These are phyloP conservation scores for Eilema depressum DNA, from an alignment of 2,888 invertebrate species.

Conservation along the genomic window DNA sequence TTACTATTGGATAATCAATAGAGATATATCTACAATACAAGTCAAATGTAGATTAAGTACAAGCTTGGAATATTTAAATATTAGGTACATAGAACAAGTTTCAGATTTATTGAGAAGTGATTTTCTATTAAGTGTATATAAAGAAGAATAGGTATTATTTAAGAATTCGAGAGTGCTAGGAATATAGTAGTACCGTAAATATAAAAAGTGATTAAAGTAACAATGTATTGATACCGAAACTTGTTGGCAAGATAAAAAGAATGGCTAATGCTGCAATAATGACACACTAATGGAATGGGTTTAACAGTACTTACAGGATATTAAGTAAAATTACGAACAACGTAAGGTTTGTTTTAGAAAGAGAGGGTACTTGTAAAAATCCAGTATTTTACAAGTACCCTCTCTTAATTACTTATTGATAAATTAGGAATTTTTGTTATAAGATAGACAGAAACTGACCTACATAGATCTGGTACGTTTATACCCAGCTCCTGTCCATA, in stretches of 20 bases:
- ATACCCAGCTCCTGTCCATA: neutral
- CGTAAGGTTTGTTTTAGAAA: neutral
- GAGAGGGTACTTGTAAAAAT: neutral
- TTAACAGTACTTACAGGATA: neutral
- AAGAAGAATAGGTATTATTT: conserved; percentile 4
- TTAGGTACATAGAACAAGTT: neutral
- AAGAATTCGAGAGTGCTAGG: neutral
- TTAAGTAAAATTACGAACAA: neutral
- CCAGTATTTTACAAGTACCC: too few species aligned
- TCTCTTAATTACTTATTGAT: neutral
- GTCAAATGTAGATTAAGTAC: neutral
- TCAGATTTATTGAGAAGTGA: conserved; percentile 3
- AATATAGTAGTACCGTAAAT: neutral
- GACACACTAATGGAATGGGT: neutral
- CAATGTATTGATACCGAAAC: neutral
- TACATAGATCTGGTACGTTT: neutral
- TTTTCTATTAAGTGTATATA: neutral
- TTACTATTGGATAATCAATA: neutral
- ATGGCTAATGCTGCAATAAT: neutral
- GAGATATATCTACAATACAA: conserved; percentile 7
- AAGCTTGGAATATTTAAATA: conserved; percentile 6
- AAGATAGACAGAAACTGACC: neutral
- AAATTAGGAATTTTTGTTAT: neutral
- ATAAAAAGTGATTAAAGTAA: neutral
- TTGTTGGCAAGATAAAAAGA: neutral